Evolutionary conservation across 2,797 vertebrate genomes (phyloP), one percentile per base, ranked within the genome.

Genomic region (Kryptopterus vitreolus): DNA sequence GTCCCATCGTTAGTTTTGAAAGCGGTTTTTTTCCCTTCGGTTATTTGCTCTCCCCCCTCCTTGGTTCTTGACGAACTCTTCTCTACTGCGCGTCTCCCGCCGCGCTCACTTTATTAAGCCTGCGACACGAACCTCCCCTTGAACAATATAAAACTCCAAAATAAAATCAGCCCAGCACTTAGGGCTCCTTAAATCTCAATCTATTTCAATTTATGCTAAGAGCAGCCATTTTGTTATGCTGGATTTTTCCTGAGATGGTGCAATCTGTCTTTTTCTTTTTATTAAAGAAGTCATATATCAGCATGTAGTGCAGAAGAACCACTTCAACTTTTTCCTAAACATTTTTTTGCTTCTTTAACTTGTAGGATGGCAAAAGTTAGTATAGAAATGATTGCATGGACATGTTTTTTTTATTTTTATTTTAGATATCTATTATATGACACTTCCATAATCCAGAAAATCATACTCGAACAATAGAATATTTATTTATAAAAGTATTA

Each of bases 111-210:
- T n/a, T n/a, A n/a, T n/a, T n/a, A n/a, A n/a, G n/a, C n/a, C n/a
- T n/a, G n/a, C n/a, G n/a, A n/a, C n/a, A n/a, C n/a, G n/a, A n/a
- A n/a, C n/a, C n/a, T n/a, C n/a, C n/a, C n/a, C n/a, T n/a, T n/a
- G n/a, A n/a, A n/a, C n/a, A n/a, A n/a, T n/a, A n/a, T n/a, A n/a
- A n/a, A n/a, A n/a, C n/a, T n/a, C n/a, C n/a, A n/a, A n/a, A n/a
- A n/a, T n/a, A n/a, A n/a, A 72, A 79, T 79, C 77, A 72, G n/a
- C 31, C 43, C 69, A 63, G 61, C 43, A 80, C 70, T 74, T 43
- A 2, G 18, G 12, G 24, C 61, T 48, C 26, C 46, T 65, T 55
- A 74, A 53, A 65, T 72, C 33, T 46, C 59, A 72, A 63, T 58
- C 46, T 43, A 18, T 63, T 80, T 80, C 70, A 43, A 29, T 65